These are phyloP conservation scores for Nesidiocoris tenuis DNA, from an alignment of 2,888 invertebrate species.

Conservation along the genomic window DNA sequence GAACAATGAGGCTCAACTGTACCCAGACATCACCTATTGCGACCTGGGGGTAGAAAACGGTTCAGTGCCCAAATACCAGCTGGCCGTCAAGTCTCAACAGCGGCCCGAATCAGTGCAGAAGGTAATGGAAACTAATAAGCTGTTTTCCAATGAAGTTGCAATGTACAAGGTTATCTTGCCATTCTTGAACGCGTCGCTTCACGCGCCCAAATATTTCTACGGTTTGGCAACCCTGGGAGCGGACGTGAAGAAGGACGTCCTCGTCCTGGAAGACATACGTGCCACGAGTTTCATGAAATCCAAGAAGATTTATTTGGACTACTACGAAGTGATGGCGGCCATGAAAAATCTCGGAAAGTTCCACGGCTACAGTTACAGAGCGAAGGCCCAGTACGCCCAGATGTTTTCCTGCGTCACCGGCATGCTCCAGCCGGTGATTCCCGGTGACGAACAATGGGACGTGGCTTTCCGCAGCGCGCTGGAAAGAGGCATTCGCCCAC, in stretches of 20 bases:
- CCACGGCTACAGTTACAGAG: slow-evolving; percentile 32
- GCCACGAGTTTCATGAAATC: slow-evolving; percentile 18
- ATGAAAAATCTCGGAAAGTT: slow-evolving; percentile 24
- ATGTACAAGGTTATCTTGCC: slow-evolving; percentile 34
- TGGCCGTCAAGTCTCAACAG: slow-evolving; percentile 21
- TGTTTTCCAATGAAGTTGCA: slow-evolving; percentile 30
- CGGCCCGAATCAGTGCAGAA: slow-evolving; percentile 24
- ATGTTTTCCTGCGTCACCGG: slow-evolving; percentile 19
- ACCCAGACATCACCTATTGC: slow-evolving; percentile 28
- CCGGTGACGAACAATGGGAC: slow-evolving; percentile 34
- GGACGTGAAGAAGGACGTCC: slow-evolving; percentile 30
- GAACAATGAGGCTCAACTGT: slow-evolving; percentile 26
- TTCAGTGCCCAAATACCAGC: slow-evolving; percentile 16
- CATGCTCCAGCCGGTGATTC: slow-evolving; percentile 28
- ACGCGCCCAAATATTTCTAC: slow-evolving; percentile 13
- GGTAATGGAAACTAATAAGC: slow-evolving; percentile 28
- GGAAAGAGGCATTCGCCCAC: slow-evolving; percentile 26
- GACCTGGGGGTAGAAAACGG: slow-evolving; percentile 30
- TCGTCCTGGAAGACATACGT: slow-evolving; percentile 24
- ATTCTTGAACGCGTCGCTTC: slow-evolving; percentile 11
- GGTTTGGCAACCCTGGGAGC: slow-evolving; percentile 19
- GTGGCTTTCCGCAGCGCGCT: slow-evolving; percentile 19
- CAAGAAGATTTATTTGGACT: slow-evolving; percentile 24
- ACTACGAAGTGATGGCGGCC: slow-evolving; percentile 17
- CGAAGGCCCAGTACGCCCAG: slow-evolving; percentile 9